Conservation (phyloP, 2,797 vertebrate species). For the Cynodonichthys magdalenae region DNA sequence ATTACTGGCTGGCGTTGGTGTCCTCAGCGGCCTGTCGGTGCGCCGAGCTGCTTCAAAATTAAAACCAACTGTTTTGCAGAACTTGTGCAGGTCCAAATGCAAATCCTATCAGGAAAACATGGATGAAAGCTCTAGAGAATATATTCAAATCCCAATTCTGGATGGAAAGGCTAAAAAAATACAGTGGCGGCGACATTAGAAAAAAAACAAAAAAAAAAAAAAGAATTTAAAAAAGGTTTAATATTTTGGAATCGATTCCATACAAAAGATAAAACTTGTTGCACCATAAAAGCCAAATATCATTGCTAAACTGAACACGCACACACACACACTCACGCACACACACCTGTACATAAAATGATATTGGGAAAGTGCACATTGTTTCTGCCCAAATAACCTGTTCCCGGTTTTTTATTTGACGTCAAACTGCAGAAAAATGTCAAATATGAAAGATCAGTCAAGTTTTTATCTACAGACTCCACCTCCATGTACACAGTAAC, state of each 20-base stretch:
- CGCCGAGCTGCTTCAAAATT: constrained; percentile 48
- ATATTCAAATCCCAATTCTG: constrained; percentile 67
- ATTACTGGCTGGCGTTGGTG: constrained; percentile 51
- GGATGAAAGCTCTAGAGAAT: constrained; percentile 62
- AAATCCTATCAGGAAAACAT: constrained; percentile 54
- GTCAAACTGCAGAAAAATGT: constrained; percentile 74
- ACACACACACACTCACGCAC: constrained; percentile 17
- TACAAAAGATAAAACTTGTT: constrained; percentile 67
- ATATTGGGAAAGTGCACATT: constrained; percentile 79
- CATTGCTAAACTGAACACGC: constrained; percentile 44
- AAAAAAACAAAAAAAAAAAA: constrained; percentile 21
- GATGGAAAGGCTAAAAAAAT: constrained; percentile 67
- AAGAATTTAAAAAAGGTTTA: constrained; percentile 52
- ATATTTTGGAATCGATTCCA: constrained; percentile 55
- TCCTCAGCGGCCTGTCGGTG: constrained; percentile 47
- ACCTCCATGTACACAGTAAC: constrained; percentile 79
- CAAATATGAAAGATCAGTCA: constrained; percentile 84
- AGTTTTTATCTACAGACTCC: constrained; percentile 74
- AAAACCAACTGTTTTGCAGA: constrained; percentile 55
- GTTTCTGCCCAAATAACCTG: constrained; percentile 62
- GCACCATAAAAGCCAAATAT: constrained; percentile 64
- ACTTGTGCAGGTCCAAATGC: constrained; percentile 61
- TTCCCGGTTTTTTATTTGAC: constrained; percentile 56
- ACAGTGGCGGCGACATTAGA: constrained; percentile 75
- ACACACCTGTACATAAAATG: constrained; percentile 35